Evolutionary conservation across 2,888 invertebrate species (phyloP), one percentile per base, ranked within the genome.

Genomic region (Drosophila neotestacea): DNA sequence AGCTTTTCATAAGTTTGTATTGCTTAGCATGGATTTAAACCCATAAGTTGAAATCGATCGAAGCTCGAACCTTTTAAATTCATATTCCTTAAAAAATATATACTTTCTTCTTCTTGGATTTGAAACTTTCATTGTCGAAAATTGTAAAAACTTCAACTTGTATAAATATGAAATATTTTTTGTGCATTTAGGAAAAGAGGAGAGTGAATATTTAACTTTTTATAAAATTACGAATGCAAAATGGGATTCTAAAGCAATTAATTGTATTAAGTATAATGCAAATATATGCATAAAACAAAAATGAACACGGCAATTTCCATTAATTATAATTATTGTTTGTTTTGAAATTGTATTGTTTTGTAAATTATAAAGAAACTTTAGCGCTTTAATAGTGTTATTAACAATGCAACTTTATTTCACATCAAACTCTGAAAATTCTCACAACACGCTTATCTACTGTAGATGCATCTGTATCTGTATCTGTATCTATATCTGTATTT

Each of bases 321-420:
- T 11, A 7, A 36, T 51, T 28, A 28, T 39, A 7, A 36, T 51
- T 28, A 28, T 39, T 52, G 10, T 16, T 34, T 50, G 22, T 16
- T 51, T 38, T 36, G 7, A 27, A n/a, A 28, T n/a, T 11, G 36
- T 11, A 13, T 11, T 36, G 36, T 4, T n/a, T 51, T 16, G 16
- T 16, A 27, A 50, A 50, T 51, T 38, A 38, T n/a, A 38, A 51
- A 36, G 36, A 13, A 50, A 7, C 11, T 10, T 32, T 36, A 51
- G 22, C 10, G 5, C 42, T 22, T 4, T 22, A 1, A 42, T 42
- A 4, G n/a, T 51, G 51, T 38, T 27, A 4, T 38, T 11, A 51
- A 38, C 38, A 51, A 51, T 27, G 28, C 44, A 44, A 4, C 4
- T 28, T 9, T n/a, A 1, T 38, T 16, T 51, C 38, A 13, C 52